Conservation (phyloP, 2,888 invertebrate species). For the Sthenelais limicola region DNA sequence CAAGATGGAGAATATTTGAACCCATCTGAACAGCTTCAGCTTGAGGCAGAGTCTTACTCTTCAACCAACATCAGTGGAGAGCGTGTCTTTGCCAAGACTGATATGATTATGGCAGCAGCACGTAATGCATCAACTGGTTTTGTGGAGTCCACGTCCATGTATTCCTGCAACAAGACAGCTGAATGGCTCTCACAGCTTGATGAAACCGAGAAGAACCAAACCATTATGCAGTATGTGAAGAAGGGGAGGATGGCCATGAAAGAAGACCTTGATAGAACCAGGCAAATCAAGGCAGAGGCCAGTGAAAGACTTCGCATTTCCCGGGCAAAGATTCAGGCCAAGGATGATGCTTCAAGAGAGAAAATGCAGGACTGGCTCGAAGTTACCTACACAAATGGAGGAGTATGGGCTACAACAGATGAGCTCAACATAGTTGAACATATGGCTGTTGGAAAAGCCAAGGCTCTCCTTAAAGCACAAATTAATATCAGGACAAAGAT, state of each 20-base stretch:
- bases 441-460: background rate
- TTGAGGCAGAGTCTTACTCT: background rate
- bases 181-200: background rate
- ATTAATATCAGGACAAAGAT: no score
- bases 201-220: background rate
- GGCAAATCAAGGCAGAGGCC: no score
- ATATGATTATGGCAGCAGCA: background rate
- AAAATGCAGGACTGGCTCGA: background rate
- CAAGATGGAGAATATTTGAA: no score
- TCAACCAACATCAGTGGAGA: constrained; percentile 1
- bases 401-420: background rate
- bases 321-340: background rate
- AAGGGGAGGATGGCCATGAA: no score
- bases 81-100: background rate
- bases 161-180: background rate
- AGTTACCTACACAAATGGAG: no score
- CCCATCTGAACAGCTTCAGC: no score
- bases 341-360: background rate
- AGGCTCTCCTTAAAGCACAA: background rate
- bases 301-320: no score
- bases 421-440: background rate
- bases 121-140: background rate
- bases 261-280: no score
- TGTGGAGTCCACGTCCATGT: background rate
- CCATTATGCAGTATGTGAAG: no score